Evolutionary conservation across 1,140 invertebrate genomes (phyloP).

Genomic region (Ooceraea biroi): DNA sequence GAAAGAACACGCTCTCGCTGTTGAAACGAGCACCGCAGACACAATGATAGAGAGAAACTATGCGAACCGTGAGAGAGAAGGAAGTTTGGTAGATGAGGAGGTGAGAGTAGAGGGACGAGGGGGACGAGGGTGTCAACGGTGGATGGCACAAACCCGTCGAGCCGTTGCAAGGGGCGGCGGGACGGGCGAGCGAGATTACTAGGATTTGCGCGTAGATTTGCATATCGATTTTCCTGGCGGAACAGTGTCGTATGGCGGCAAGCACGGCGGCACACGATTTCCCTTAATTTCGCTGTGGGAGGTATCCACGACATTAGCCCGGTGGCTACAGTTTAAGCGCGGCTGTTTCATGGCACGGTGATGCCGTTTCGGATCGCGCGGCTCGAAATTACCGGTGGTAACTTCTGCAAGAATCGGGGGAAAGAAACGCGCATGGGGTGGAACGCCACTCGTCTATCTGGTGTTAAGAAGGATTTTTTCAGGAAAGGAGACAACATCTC

Average conservation of each 20-base stretch:
- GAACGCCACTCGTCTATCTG: not conserved
- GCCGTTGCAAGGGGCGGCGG: conserved; percentile 67
- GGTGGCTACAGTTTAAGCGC: conserved; percentile 65
- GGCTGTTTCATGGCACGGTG: conserved; percentile 63
- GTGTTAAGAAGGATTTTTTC: conserved; percentile 4
- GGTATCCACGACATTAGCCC: conserved; percentile 69
- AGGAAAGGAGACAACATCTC: not conserved
- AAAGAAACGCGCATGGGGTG: conserved; percentile 18
- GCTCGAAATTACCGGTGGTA: conserved; percentile 57
- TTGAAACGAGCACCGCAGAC: conserved; percentile 54
- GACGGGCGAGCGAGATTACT: conserved; percentile 81
- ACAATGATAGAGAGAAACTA: conserved; percentile 61
- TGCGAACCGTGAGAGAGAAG: not conserved
- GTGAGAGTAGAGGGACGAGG: not conserved
- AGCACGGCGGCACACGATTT: conserved; percentile 80
- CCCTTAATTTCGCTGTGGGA: conserved; percentile 80
- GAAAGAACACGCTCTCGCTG: conserved; percentile 49
- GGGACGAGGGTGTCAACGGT: conserved; percentile 18
- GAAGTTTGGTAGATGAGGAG: conserved; percentile 30
- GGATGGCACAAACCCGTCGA: conserved; percentile 45
- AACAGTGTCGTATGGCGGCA: conserved; percentile 77
- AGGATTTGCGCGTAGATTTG: conserved; percentile 85
- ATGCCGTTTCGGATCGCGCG: conserved; percentile 33
- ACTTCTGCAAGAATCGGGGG: conserved; percentile 53
- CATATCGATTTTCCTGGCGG: conserved; percentile 83